Evolutionary conservation across 2,797 vertebrate genomes (phyloP), one percentile per base, ranked within the genome.

Genomic region (Peromyscus nudipes): DNA sequence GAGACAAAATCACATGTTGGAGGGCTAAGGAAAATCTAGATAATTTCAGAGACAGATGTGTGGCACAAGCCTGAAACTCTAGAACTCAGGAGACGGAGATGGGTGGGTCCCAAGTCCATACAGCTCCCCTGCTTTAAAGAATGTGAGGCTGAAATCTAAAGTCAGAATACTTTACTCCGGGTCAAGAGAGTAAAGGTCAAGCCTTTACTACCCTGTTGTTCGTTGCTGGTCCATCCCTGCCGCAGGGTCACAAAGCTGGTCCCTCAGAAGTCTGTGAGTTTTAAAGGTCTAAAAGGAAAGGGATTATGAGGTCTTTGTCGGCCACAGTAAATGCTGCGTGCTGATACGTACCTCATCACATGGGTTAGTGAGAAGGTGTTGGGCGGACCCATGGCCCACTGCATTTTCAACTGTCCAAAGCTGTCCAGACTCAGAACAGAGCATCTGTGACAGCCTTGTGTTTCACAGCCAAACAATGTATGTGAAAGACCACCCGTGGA

Each of bases 401-500:
- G 85, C 31, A 83, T 81, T 76, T 84, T 62, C 64, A 84, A 93
- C 82, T 92, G 69, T n/a, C 46, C 46, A 86, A 10, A 82, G 19
- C 11, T 60, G 34, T 81, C 73, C 62, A 67, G 69, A 88, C 52
- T 96, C 62, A 76, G 69, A 96, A 92, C 79, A 92, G 55, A 96
- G 67, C n/a, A 87, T 95, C 82, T 71, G 79, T 91, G 89, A 80
- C 79, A 80, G 75, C 49, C 79, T 0, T 87, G 91, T 87, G 94
- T 94, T 87, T 92, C 94, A 84, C 80, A 91, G 83, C 71, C 64
- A 62, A 94, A 77, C 85, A 91, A 79, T 69, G 69, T 65, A 94
- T 37, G 31, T 11, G 85, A 94, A 96, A 97, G 94, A 93, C 93
- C 83, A 93, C 94, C 93, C 89, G 5, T 37, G 73, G 89, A 69